Evolutionary conservation across 2,113 vertebrate species (phyloP), one percentile per base, ranked within the genome.

Genomic region (Vulpes ferrilata): DNA sequence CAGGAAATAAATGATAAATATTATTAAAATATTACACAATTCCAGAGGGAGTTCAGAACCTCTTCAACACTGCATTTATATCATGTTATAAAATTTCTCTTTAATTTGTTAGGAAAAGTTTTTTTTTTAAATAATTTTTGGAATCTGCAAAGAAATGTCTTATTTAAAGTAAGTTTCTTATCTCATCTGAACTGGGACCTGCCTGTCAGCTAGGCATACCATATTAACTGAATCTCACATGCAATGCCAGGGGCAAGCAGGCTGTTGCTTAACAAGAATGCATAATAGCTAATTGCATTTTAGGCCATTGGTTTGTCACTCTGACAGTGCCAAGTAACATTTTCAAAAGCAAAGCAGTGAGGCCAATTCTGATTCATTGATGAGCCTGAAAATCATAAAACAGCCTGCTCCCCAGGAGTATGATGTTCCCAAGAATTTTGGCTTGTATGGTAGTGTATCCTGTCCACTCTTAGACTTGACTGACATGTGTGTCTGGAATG

Each of bases 11-110:
- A 97, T 93, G 96, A 98, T 96, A 97, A 90, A 80, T 86, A 91
- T 82, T 97, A 95, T 97, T 97, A 97, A 98, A 98, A 97, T 96
- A 95, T 93, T 90, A 94, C 12, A 88, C 38, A 78, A 62, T 80
- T 95, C 80, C 74, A 95, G 86, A 90, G 2, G 16, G 88, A 97
- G 85, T 84, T 93, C 85, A 90, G 95, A 97, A 98, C 12, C 51
- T 96, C 79, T 85, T 96, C 82, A 92, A 98, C 87, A 88, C 20
- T n/a, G 2, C 79, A 73, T 95, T 95, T 96, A 53, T 90, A 88
- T 43, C 67, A 27, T 90, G 51, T 65, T 92, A 95, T 92, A 92
- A 97, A 96, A 76, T 48, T 90, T 93, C 57, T 79, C 74, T 84
- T 96, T 94, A 92, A 92, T 96, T 95, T 97, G 69, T 27, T 81